Percentiles rank a stretch among this genome's conserved stretches.
phyloP scores from a whole-genome alignment of 2,888 invertebrate genomes.

The Carcina quercana region DNA sequence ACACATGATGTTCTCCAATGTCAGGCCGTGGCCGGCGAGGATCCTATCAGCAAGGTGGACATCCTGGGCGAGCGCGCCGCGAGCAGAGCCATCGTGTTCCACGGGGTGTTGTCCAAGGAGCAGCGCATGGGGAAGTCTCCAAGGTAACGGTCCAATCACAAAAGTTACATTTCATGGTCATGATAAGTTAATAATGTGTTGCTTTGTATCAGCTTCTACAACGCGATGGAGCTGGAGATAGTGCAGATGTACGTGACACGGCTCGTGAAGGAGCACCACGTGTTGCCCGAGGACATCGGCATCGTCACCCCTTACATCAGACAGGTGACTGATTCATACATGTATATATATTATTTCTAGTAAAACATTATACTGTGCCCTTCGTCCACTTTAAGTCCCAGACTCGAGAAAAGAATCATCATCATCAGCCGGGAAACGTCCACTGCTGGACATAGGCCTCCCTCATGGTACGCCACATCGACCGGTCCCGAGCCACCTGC shows the following conservation, averaged over 20 bases:
- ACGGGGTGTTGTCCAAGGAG: conserved; percentile 32
- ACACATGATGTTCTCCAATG: no score
- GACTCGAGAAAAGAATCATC: no score
- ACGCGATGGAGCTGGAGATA: conserved; percentile 84
- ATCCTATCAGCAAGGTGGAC: conserved; percentile 25
- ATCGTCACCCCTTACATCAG: conserved; percentile 94
- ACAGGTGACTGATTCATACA: conserved; percentile 75
- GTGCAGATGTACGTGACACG: conserved; percentile 63
- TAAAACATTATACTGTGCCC: not conserved
- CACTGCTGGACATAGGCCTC: no score
- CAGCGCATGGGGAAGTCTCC: conserved; percentile 30
- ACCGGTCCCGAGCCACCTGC: no score
- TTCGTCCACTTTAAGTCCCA: no score
- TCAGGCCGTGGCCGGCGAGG: conserved; percentile 29
- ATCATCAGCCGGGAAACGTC: no score
- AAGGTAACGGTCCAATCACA: no score
- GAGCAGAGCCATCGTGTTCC: conserved; percentile 35
- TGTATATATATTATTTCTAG: not conserved
- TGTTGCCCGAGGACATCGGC: conserved; percentile 82
- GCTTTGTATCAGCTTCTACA: conserved; percentile 69
- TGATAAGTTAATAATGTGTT: no score
- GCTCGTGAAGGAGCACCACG: conserved; percentile 72
- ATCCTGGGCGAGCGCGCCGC: conserved; percentile 20
- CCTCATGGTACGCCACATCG: no score
- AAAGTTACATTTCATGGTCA: no score